Evolutionary conservation across 2,113 vertebrate species (phyloP), one percentile per base, ranked within the genome.

Genomic region (Patagioenas fasciata): DNA sequence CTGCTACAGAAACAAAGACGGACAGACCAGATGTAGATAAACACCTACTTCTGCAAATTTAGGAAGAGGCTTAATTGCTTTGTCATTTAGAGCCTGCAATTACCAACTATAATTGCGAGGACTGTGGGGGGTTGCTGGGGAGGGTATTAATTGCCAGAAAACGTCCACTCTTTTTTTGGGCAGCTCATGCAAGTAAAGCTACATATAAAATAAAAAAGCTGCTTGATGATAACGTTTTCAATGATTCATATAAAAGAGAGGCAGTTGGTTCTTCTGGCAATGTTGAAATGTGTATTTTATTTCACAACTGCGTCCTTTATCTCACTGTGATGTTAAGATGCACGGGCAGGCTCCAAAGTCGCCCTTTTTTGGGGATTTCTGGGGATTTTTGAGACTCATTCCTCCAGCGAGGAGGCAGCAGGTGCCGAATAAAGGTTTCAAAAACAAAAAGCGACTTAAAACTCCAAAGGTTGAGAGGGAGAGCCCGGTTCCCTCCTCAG

Each of bases 21-120:
- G 50, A 80, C 56, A 83, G 86, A 38, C 29, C n/a, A 86, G 72
- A 67, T 87, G 85, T 32, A 84, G 83, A 88, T 66, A 67, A 92
- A 91, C 53, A 83, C 73, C 77, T 67, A 74, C 56, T 92, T 51
- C 65, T 81, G 73, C 56, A 79, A 40, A 92, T 91, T 93, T 72
- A 72, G 88, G 91, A 95, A 95, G 73, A 80, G 4, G 21, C 28
- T 95, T 89, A 93, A 95, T 73, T 85, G 73, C 80, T 91, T 75
- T 70, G 70, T 91, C 79, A 88, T 85, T 84, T 85, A 42, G 87
- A 91, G 58, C 57, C 79, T 91, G 74, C 57, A 86, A 94, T 75
- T 92, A 81, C 34, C 56, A 58, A 40, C 62, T 48, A 66, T 85
- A 85, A 57, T 4, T 13, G 61, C 20, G 69, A 78, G 21, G 12